Conservation (phyloP, 1,140 invertebrate species). For the Cydia strobilella region DNA sequence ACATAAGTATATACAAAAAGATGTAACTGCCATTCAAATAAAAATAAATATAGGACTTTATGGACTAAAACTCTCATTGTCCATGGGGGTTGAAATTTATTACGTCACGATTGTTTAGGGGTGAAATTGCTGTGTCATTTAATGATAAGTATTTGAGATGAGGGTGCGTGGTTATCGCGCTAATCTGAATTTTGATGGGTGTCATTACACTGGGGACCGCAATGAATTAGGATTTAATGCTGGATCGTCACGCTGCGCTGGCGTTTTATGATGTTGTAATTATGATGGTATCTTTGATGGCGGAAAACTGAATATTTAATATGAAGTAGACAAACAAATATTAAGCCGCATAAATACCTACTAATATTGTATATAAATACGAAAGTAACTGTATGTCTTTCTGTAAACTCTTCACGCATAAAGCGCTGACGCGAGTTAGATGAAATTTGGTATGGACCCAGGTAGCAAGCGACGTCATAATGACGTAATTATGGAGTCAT, state of each 20-base stretch:
- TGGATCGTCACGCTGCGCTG: neutral
- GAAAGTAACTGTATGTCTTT: too few relatives aligned
- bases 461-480: too few relatives aligned
- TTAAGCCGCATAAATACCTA: too few relatives aligned
- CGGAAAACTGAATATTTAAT: too few relatives aligned
- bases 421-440: too few relatives aligned
- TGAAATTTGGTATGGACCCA: too few relatives aligned
- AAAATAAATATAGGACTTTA: neutral
- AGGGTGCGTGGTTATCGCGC: slow-evolving; percentile 14
- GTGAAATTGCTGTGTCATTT: slow-evolving; percentile 31
- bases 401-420: too few relatives aligned
- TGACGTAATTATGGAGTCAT: too few relatives aligned
- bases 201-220: slow-evolving; percentile 17
- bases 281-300: neutral
- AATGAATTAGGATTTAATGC: slow-evolving; percentile 4
- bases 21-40: neutral
- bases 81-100: slow-evolving; percentile 26
- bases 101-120: slow-evolving; percentile 29
- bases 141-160: slow-evolving; percentile 28
- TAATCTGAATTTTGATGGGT: slow-evolving; percentile 13
- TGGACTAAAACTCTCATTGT: neutral
- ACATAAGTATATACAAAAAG: neutral
- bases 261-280: slow-evolving; percentile 4
- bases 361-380: too few relatives aligned
- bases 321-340: neutral